Evolutionary conservation across 2,113 vertebrate genomes (phyloP).

Genomic region (Nesogale talazaci): DNA sequence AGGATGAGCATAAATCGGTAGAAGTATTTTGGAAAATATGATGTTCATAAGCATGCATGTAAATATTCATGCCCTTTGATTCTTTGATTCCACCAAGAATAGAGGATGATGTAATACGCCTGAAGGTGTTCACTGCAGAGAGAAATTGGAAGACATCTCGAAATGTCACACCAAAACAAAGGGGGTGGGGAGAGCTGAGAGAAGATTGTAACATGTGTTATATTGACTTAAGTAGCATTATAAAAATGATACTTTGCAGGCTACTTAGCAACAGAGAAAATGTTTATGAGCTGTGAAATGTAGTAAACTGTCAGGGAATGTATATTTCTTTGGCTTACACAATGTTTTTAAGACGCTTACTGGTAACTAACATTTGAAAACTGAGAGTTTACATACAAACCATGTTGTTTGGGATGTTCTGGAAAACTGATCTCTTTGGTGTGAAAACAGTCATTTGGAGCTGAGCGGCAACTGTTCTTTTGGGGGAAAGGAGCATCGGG

Average conservation of each 20-base stretch:
- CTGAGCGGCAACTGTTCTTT: background rate
- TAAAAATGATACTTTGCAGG: slow-evolving; percentile 10
- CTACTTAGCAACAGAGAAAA: slow-evolving; percentile 25
- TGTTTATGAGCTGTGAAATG: slow-evolving; percentile 7
- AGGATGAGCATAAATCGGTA: background rate
- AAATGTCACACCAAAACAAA: background rate
- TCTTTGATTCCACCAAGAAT: slow-evolving; percentile 24
- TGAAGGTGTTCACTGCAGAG: slow-evolving; percentile 6
- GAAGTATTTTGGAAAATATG: slow-evolving; percentile 5
- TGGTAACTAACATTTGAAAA: slow-evolving; percentile 28
- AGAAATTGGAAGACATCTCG: slow-evolving; percentile 43
- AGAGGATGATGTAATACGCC: background rate
- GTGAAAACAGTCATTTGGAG: background rate
- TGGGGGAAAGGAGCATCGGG: background rate
- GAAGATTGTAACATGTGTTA: background rate
- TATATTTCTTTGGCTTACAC: background rate
- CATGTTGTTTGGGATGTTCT: slow-evolving; percentile 21
- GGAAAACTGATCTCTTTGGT: background rate
- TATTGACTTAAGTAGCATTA: background rate
- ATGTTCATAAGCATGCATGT: background rate
- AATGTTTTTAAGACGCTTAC: background rate
- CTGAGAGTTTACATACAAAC: background rate
- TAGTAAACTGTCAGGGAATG: background rate
- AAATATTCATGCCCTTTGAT: background rate
- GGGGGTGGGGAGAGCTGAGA: no score